phyloP scores from a whole-genome alignment of 1,140 invertebrate genomes.

The Lethocerus indicus region DNA sequence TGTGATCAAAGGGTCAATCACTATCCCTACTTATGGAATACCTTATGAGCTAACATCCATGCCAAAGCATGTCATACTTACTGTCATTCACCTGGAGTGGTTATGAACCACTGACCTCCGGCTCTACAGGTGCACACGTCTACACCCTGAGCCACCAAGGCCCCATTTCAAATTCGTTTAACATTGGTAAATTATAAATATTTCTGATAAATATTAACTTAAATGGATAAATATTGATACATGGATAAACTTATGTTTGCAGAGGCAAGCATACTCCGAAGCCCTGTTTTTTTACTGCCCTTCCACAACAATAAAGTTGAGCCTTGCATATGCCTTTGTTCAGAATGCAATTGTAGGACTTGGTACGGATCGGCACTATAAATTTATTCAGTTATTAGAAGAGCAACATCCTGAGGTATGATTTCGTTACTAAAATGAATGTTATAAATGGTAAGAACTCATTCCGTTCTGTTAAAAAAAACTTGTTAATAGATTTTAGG shows the following conservation, averaged over 20 bases:
- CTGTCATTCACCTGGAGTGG: too few species aligned
- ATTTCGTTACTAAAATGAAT: conserved; percentile 8
- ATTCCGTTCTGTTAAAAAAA: neutral
- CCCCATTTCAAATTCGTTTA: neutral
- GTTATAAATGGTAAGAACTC: neutral
- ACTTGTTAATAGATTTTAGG: conserved; percentile 27
- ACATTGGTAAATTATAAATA: neutral
- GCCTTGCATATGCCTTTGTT: conserved; percentile 46
- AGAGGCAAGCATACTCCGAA: conserved; percentile 40
- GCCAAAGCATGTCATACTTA: too few species aligned
- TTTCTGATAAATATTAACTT: neutral
- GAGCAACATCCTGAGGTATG: conserved; percentile 41
- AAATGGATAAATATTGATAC: neutral
- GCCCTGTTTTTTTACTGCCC: conserved; percentile 43
- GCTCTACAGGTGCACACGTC: neutral
- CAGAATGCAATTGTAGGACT: conserved; percentile 47
- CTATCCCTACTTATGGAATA: too few species aligned
- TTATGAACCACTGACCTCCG: neutral
- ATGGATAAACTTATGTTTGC: conserved; percentile 11
- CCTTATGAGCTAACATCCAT: too few species aligned
- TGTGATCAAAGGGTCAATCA: too few species aligned
- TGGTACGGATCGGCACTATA: conserved; percentile 58
- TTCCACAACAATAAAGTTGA: conserved; percentile 49
- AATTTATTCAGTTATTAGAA: conserved; percentile 43
- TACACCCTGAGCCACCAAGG: neutral